Conservation (phyloP, 37 sponge, comb jelly and placozoan genomes). For the Petrosia ficiformis region DNA sequence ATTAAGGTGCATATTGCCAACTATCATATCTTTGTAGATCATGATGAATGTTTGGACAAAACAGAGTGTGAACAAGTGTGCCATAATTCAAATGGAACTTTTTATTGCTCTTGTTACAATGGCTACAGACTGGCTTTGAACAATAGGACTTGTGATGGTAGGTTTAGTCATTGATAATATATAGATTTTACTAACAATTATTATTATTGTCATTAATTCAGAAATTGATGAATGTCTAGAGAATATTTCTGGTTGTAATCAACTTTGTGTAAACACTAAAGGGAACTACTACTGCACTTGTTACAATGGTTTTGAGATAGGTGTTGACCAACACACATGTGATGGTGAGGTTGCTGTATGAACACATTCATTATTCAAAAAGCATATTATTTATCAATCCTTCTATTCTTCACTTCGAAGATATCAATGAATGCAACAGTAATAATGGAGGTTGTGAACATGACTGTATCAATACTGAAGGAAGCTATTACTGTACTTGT, state of each 20-base stretch:
- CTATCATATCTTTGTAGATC: too few relatives aligned
- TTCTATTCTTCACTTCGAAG: constrained; percentile 5
- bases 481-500: constrained; percentile 31
- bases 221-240: constrained; percentile 37
- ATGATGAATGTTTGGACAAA: constrained; percentile 3
- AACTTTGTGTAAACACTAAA: constrained; percentile 28
- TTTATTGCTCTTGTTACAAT: constrained; percentile 9
- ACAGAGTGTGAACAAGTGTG: constrained; percentile 8
- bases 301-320: constrained; percentile 15
- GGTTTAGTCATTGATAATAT: too few relatives aligned
- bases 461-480: constrained; percentile 29
- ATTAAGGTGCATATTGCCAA: too few relatives aligned
- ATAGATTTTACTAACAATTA: neutral
- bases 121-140: constrained; percentile 16
- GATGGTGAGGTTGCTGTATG: too few relatives aligned
- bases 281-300: constrained; percentile 52
- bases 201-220: neutral
- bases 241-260: neutral
- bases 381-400: neutral
- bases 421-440: constrained; percentile 46
- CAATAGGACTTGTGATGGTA: constrained; percentile 18
- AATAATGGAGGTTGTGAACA: constrained; percentile 4
- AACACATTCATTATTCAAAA: neutral
- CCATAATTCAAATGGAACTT: neutral
- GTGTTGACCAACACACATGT: constrained; percentile 8